A percentile compares a stretch with the other conserved stretches of the same genome.
Conservation (phyloP, 2,113 vertebrate species). For the Hystrix cristata region DNA sequence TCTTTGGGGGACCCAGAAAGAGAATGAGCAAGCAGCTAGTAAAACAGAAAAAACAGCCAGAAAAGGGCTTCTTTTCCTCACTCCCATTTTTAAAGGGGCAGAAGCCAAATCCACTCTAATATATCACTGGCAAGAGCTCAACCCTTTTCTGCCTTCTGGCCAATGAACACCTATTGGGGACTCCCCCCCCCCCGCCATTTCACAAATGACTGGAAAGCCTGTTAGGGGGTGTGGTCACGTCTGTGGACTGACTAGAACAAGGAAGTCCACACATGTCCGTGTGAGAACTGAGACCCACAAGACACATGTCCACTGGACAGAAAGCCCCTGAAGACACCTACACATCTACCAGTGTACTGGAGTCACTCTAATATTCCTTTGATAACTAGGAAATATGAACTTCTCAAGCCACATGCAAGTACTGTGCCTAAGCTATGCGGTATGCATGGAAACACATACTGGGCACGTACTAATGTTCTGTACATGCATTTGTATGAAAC, state of each 20-base stretch:
- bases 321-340: background rate
- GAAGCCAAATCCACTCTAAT: background rate
- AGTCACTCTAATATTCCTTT: background rate
- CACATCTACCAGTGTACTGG: background rate
- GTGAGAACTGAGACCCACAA: background rate
- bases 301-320: background rate
- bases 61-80: background rate
- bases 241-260: background rate
- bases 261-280: background rate
- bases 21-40: background rate
- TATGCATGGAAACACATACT: background rate
- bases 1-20: slow-evolving; percentile 6
- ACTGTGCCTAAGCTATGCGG: background rate
- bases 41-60: background rate
- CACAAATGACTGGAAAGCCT: slow-evolving; percentile 1
- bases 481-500: background rate
- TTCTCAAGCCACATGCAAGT: background rate
- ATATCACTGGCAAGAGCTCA: background rate
- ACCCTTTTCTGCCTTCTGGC: background rate
- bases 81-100: background rate
- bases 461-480: background rate
- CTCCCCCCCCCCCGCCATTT: background rate
- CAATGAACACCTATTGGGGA: background rate
- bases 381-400: background rate
- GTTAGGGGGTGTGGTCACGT: background rate